These are phyloP conservation scores for Drosophila silvestris DNA, from an alignment of 2,888 invertebrate species.

Conservation along the genomic window DNA sequence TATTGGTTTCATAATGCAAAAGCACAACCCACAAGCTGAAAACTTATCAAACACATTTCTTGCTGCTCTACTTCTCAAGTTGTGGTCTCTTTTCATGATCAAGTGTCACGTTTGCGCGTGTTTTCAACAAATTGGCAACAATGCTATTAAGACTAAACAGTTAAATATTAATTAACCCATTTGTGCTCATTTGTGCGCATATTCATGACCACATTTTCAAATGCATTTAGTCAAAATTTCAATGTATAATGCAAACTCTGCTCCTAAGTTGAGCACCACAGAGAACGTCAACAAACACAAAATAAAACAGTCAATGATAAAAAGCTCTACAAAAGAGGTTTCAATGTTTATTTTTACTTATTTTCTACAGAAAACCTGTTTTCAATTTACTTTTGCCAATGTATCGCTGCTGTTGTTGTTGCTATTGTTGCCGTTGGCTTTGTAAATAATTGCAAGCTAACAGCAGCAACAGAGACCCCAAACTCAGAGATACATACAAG, in stretches of 20 bases:
- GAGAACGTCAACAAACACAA: slow-evolving; percentile 34
- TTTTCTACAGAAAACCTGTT: slow-evolving; percentile 70
- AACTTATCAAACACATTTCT: slow-evolving; percentile 27
- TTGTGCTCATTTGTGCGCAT: slow-evolving; percentile 16
- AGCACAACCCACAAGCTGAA: slow-evolving; percentile 42
- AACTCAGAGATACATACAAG: slow-evolving; percentile 49
- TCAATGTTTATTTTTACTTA: slow-evolving; percentile 62
- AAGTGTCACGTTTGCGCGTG: slow-evolving; percentile 69
- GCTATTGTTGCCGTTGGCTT: slow-evolving; percentile 63
- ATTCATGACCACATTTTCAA: slow-evolving; percentile 14
- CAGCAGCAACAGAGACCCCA: slow-evolving; percentile 65
- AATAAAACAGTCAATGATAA: slow-evolving; percentile 70
- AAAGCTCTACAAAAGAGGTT: slow-evolving; percentile 76
- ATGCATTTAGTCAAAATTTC: slow-evolving; percentile 22
- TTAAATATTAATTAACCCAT: slow-evolving; percentile 23
- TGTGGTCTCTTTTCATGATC: slow-evolving; percentile 14
- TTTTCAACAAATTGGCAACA: slow-evolving; percentile 1
- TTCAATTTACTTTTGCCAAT: slow-evolving; percentile 75
- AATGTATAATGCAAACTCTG: slow-evolving; percentile 23
- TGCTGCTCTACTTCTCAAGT: slow-evolving; percentile 29
- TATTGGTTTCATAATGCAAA: slow-evolving; percentile 69
- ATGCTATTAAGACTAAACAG: slow-evolving; percentile 9
- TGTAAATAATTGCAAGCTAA: slow-evolving; percentile 79
- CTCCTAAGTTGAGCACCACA: slow-evolving; percentile 18
- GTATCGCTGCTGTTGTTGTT: slow-evolving; percentile 38